Percentiles rank a stretch among this genome's conserved stretches.
phyloP scores from a whole-genome alignment of 2,113 vertebrate genomes.

The Suncus etruscus region DNA sequence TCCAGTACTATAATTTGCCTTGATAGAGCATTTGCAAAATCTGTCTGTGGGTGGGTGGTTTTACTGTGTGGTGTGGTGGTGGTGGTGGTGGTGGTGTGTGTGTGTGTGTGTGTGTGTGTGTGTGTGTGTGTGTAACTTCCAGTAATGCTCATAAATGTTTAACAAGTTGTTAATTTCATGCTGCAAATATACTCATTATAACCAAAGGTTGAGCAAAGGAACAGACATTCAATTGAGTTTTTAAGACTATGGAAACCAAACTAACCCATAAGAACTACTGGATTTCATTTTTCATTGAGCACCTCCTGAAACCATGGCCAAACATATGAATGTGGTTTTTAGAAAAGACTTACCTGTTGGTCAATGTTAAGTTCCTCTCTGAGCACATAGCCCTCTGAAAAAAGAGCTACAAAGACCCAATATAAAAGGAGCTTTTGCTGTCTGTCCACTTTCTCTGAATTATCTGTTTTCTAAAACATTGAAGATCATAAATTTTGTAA shows the following conservation, averaged over 20 bases:
- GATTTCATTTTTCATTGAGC: not conserved
- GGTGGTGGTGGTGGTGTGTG: not conserved
- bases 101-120: not conserved
- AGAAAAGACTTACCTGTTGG: not conserved
- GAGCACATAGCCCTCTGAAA: not conserved
- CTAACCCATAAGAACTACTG: accelerated
- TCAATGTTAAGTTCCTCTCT: not conserved
- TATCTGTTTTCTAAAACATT: not conserved
- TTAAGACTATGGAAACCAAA: not conserved
- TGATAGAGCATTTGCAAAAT: constrained; percentile 39
- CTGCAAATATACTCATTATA: not conserved
- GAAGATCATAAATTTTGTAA: not conserved
- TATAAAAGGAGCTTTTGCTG: not conserved
- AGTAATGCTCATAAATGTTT: not conserved
- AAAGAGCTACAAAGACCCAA: not conserved
- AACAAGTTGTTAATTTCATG: not conserved
- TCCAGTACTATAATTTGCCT: not conserved
- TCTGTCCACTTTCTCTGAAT: too few species aligned
- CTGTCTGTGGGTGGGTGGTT: not conserved
- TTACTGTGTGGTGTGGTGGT: not conserved
- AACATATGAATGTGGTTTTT: not conserved
- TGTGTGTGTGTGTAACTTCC: not conserved
- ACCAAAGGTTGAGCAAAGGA: not conserved
- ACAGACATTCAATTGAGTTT: not conserved
- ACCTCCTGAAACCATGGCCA: not conserved